Conservation (phyloP, 2,888 invertebrate species). For the Cephalotes varians region DNA sequence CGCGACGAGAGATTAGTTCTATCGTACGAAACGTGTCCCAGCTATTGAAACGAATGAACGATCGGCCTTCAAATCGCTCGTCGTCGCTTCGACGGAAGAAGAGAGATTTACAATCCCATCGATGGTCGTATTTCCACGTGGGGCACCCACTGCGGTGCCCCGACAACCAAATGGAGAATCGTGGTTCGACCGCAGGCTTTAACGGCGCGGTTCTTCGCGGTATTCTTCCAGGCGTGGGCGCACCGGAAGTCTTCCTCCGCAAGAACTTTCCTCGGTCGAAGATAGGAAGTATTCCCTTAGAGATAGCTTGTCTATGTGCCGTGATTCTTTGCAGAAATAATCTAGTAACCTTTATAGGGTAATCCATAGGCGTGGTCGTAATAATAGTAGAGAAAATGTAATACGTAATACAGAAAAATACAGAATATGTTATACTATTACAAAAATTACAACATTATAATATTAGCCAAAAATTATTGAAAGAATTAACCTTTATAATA, state of each 20-base stretch:
- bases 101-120: conserved; percentile 62
- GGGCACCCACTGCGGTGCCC: conserved; percentile 39
- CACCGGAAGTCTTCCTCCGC: conserved; percentile 77
- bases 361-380: not conserved
- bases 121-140: conserved; percentile 47
- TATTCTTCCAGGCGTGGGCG: conserved; percentile 70
- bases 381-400: not conserved
- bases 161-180: conserved; percentile 24
- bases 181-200: conserved; percentile 44
- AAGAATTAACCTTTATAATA: no score
- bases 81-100: conserved; percentile 40
- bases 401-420: not conserved
- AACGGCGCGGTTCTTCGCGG: conserved; percentile 46
- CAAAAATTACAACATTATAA: not conserved
- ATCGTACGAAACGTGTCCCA: not conserved
- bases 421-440: not conserved
- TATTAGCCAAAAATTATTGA: not conserved
- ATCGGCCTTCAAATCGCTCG: not conserved
- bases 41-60: not conserved
- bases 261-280: conserved; percentile 53
- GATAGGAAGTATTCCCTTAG: conserved; percentile 7
- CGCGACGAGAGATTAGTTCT: not conserved
- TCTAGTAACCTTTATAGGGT: not conserved
- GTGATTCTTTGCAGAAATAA: conserved; percentile 21
- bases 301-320: conserved; percentile 12